A percentile compares a stretch with the other conserved stretches of the same genome.
Evolutionary conservation across 2,797 vertebrate genomes (phyloP).

Genomic region (Phataginus tricuspis): DNA sequence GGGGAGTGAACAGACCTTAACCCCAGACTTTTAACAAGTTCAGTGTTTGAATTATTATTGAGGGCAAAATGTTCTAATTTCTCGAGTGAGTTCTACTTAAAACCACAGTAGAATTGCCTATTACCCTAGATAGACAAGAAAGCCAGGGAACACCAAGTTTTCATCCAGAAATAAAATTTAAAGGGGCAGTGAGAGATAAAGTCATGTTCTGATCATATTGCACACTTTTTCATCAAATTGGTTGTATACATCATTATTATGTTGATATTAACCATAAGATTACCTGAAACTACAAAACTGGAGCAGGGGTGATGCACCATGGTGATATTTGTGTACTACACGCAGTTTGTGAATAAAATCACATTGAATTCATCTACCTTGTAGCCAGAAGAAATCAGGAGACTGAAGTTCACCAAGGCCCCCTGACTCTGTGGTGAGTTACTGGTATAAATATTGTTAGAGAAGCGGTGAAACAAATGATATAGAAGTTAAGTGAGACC

Average conservation of each 20-base stretch:
- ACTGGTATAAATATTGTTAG: neutral
- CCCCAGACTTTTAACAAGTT: neutral
- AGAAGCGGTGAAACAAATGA: neutral
- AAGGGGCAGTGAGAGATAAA: neutral
- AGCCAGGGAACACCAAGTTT: neutral
- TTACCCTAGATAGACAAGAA: neutral
- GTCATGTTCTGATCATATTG: neutral
- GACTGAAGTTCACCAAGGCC: neutral
- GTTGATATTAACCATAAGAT: neutral
- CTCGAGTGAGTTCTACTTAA: neutral
- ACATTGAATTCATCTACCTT: neutral
- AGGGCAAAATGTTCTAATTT: neutral
- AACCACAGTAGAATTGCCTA: neutral
- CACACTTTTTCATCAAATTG: neutral
- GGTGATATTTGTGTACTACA: neutral
- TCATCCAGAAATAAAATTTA: conserved; percentile 3
- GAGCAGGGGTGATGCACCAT: neutral
- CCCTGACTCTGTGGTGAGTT: neutral
- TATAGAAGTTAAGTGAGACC: neutral
- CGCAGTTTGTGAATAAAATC: neutral
- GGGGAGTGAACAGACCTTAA: neutral
- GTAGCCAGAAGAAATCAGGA: neutral
- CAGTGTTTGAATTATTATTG: neutral
- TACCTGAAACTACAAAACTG: neutral
- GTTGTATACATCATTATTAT: neutral